Percentiles rank a stretch among this genome's conserved stretches.
Conservation (phyloP, 35 echinoderm and acorn worm genomes). For the Heliocidaris tuberculata region DNA sequence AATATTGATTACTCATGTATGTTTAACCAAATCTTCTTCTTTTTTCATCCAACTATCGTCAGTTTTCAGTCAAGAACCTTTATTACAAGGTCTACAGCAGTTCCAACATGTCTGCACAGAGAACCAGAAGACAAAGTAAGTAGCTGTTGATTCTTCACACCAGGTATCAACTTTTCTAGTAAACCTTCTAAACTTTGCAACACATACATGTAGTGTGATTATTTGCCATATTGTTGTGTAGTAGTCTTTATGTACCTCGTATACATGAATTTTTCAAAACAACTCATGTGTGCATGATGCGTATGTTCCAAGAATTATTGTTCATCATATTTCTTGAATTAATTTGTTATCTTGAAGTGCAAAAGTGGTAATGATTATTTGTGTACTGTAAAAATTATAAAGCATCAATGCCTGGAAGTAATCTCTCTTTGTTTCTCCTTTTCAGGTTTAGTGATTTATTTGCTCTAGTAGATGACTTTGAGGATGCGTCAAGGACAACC, state of each 20-base stretch:
- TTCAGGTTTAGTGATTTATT: constrained; percentile 90
- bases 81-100: constrained; percentile 86
- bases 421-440: not conserved
- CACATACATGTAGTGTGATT: no score
- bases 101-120: constrained; percentile 87
- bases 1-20: not conserved
- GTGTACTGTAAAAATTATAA: no score
- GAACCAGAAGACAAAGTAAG: constrained; percentile 92
- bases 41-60: not conserved
- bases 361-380: no score
- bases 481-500: constrained; percentile 82
- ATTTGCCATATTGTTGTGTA: no score
- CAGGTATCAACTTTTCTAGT: no score
- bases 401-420: not conserved
- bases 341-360: no score
- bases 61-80: constrained; percentile 99
- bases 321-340: no score
- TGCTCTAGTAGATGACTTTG: constrained; percentile 80
- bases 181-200: no score
- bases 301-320: no score
- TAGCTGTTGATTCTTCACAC: not conserved
- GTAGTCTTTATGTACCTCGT: no score
- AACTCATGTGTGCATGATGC: no score
- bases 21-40: not conserved
- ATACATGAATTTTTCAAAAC: no score